A percentile compares a stretch with the other conserved stretches of the same genome.
Evolutionary conservation across 2,797 vertebrate species (phyloP).

Genomic region (Sebastolobus altivelis): DNA sequence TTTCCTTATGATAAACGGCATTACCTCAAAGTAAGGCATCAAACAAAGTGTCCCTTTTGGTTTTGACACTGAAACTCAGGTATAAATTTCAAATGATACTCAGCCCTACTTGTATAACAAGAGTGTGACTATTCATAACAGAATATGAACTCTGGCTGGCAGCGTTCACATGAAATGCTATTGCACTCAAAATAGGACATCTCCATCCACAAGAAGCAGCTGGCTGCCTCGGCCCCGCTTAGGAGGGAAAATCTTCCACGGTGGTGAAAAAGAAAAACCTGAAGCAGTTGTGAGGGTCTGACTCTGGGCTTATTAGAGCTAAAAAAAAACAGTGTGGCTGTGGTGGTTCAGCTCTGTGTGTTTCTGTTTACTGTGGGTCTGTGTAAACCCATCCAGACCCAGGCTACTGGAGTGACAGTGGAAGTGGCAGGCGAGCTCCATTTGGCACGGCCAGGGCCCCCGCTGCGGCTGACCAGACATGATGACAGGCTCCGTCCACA

Average conservation of each 20-base stretch:
- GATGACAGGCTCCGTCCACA: conserved; percentile 38
- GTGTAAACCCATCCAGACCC: not conserved
- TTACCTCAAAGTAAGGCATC: not conserved
- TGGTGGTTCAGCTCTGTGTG: not conserved
- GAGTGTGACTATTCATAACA: not conserved
- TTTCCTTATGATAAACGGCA: not conserved
- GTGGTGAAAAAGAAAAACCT: not conserved
- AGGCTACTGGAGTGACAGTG: conserved; percentile 12
- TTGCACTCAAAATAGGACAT: conserved; percentile 29
- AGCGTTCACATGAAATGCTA: conserved; percentile 20
- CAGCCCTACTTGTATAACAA: not conserved
- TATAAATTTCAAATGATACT: not conserved
- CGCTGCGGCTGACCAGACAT: conserved; percentile 37
- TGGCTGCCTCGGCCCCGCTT: conserved; percentile 8
- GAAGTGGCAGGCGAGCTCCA: conserved; percentile 31
- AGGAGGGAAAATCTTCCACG: not conserved
- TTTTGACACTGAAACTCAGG: not conserved
- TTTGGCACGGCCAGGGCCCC: conserved; percentile 25
- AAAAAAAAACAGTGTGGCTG: not conserved
- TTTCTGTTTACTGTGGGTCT: conserved; percentile 24
- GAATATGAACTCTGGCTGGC: conserved; percentile 22
- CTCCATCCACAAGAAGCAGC: conserved; percentile 31
- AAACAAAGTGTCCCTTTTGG: not conserved
- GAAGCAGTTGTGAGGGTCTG: not conserved
- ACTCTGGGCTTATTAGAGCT: conserved; percentile 17